A percentile compares a stretch with the other conserved stretches of the same genome.
phyloP scores from a whole-genome alignment of 2,113 vertebrate species.

The Holacanthus passer region DNA sequence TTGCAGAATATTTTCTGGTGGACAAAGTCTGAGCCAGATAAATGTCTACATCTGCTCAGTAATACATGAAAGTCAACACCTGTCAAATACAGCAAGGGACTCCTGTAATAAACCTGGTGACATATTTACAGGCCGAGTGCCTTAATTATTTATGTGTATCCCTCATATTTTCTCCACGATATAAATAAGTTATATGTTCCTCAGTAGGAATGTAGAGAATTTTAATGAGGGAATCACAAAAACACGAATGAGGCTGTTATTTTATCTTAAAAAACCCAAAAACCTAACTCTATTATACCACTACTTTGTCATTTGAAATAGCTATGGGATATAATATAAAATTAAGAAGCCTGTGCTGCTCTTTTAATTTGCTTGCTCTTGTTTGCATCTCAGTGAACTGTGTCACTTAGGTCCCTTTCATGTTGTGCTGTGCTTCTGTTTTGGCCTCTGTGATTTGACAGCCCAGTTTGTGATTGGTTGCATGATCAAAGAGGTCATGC shows the following conservation, averaged over 20 bases:
- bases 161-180: conserved; percentile 5
- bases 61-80: conserved; percentile 32
- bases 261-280: no score
- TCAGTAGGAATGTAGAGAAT: neutral
- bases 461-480: neutral
- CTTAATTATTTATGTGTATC: conserved; percentile 32
- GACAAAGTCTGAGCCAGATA: neutral
- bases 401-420: neutral
- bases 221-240: neutral
- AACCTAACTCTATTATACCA: no score
- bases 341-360: neutral
- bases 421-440: conserved; percentile 13
- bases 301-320: neutral
- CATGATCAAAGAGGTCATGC: neutral
- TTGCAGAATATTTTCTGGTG: neutral
- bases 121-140: conserved; percentile 5
- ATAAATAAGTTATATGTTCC: conserved; percentile 4
- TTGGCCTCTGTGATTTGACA: neutral
- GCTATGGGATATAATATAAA: neutral
- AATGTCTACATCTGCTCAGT: conserved; percentile 4
- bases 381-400: neutral
- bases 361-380: neutral
- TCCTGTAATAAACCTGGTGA: conserved; percentile 2
- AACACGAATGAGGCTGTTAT: no score
- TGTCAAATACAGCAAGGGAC: conserved; percentile 38